Evolutionary conservation across 2,797 vertebrate genomes (phyloP).

Genomic region (Apogon talboti): DNA sequence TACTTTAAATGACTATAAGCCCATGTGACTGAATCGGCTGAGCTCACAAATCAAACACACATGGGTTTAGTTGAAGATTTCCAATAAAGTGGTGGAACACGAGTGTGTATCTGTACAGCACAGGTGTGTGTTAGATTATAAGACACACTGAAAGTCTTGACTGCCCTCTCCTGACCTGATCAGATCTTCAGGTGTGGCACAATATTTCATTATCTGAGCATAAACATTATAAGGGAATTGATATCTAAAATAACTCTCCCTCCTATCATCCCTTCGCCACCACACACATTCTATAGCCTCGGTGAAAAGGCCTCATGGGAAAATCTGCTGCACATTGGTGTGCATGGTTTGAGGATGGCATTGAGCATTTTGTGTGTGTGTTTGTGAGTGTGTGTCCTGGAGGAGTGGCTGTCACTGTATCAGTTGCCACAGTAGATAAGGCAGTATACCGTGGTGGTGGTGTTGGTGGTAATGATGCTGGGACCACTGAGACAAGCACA

Average conservation of each 20-base stretch:
- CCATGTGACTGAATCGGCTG: constrained; percentile 59
- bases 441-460: constrained; percentile 30
- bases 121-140: constrained; percentile 26
- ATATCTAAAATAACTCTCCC: constrained; percentile 46
- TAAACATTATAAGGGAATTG: constrained; percentile 48
- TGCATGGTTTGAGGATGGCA: constrained; percentile 24
- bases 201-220: constrained; percentile 52
- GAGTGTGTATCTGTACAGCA: constrained; percentile 18
- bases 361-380: constrained; percentile 11
- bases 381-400: constrained; percentile 50
- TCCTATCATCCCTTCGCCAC: constrained; percentile 43
- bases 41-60: constrained; percentile 76
- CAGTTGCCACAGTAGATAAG: constrained; percentile 76
- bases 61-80: constrained; percentile 63
- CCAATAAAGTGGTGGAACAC: constrained; percentile 53
- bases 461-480: constrained; percentile 78
- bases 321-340: constrained; percentile 41
- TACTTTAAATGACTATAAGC: constrained; percentile 70
- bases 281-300: constrained; percentile 27
- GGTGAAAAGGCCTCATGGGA: constrained; percentile 32
- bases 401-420: constrained; percentile 74
- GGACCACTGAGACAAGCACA: constrained; percentile 69
- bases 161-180: constrained; percentile 71
- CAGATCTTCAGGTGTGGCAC: constrained; percentile 44
- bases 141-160: constrained; percentile 55